Conservation (phyloP, 92 coral and sea anemone species). For the Palythoa grandiflora region DNA sequence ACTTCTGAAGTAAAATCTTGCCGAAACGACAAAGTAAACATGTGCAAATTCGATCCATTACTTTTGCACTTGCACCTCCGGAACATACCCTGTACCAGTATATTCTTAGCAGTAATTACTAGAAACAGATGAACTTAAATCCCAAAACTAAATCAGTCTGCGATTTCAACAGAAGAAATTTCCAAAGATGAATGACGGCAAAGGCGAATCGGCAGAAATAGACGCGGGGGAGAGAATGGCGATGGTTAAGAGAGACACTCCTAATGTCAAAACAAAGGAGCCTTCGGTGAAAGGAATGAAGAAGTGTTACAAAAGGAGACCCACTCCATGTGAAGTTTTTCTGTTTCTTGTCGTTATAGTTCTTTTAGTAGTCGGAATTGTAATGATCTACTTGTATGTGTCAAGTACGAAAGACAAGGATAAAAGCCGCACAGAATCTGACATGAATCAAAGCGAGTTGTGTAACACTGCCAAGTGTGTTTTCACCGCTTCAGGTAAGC, state of each 20-base stretch:
- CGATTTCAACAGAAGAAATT: too few species aligned
- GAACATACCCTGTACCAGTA: too few species aligned
- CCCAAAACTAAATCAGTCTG: too few species aligned
- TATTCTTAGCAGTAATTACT: too few species aligned
- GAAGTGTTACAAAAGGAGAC: neutral
- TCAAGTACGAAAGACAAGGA: neutral
- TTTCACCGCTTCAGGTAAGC: neutral
- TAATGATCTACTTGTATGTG: neutral
- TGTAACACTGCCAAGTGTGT: neutral
- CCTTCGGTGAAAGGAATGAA: neutral
- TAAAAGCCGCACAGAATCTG: neutral
- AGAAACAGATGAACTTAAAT: too few species aligned
- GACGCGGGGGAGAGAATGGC: neutral
- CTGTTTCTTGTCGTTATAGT: neutral
- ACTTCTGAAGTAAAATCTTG: too few species aligned
- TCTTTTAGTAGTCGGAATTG: neutral
- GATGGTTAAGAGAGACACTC: neutral
- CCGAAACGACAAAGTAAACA: too few species aligned
- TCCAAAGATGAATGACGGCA: neutral
- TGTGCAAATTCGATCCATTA: too few species aligned
- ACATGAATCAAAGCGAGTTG: neutral
- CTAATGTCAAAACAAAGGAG: neutral
- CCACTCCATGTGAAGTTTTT: neutral
- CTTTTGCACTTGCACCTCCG: too few species aligned
- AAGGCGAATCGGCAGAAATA: neutral